These are phyloP conservation scores for Pemphigus obesinymphae DNA, from an alignment of 1,140 invertebrate species.

Conservation along the genomic window DNA sequence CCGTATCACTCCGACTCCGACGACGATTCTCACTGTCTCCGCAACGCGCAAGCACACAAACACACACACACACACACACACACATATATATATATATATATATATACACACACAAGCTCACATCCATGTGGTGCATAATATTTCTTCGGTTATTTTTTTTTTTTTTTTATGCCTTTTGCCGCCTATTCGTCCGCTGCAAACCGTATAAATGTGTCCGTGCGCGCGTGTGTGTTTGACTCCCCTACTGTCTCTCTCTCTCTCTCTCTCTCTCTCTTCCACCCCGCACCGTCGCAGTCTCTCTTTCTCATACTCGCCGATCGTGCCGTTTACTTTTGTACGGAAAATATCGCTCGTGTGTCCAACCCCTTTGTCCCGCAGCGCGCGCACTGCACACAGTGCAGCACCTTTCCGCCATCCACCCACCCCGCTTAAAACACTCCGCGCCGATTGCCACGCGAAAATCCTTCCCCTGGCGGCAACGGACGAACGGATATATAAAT, in stretches of 20 bases:
- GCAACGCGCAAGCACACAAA: not conserved
- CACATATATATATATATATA: not conserved
- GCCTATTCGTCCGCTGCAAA: not conserved
- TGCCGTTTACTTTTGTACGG: slow-evolving; percentile 1
- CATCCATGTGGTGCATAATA: not conserved
- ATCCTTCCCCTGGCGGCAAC: not conserved
- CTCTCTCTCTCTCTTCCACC: not conserved
- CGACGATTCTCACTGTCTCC: not conserved
- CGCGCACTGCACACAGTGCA: too few relatives aligned
- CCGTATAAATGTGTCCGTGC: not conserved
- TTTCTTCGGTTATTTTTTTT: not conserved
- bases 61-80: too few relatives aligned
- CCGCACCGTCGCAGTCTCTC: not conserved
- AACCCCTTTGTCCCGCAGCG: not conserved
- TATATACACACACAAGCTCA: not conserved
- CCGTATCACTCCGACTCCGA: not conserved
- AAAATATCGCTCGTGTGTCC: not conserved
- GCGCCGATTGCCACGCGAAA: not conserved
- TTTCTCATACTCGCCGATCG: not conserved
- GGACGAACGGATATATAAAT: slow-evolving; percentile 1
- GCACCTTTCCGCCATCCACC: not conserved
- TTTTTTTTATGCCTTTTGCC: not conserved
- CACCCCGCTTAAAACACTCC: not conserved
- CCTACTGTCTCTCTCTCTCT: not conserved
- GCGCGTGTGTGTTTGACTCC: not conserved